Percentiles rank a stretch among this genome's conserved stretches.
Evolutionary conservation across 2,888 invertebrate genomes (phyloP).

Genomic region (Eurytoma californica): DNA sequence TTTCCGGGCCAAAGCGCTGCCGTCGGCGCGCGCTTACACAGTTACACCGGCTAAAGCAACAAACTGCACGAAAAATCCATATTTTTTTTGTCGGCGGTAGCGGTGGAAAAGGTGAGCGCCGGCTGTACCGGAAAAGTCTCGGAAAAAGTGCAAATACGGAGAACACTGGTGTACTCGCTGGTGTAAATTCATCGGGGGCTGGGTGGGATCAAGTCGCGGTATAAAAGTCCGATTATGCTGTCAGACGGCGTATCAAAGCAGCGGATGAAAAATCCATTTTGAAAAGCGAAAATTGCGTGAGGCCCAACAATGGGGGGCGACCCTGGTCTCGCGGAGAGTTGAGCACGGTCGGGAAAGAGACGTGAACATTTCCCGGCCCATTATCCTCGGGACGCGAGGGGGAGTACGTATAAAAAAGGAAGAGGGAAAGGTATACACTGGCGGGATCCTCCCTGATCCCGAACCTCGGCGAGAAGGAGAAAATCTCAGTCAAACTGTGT

Average conservation of each 20-base stretch:
- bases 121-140: too few species aligned
- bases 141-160: neutral
- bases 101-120: neutral
- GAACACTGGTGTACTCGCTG: neutral
- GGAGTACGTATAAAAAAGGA: neutral
- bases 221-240: constrained; percentile 56
- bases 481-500: constrained; percentile 56
- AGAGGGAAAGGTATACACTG: neutral
- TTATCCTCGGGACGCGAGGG: neutral
- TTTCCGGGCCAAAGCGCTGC: neutral
- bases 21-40: neutral
- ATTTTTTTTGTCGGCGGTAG: constrained; percentile 12
- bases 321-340: constrained; percentile 6
- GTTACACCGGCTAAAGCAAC: constrained; percentile 20
- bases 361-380: constrained; percentile 40
- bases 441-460: constrained; percentile 18
- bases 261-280: constrained; percentile 53
- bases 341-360: constrained; percentile 39
- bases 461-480: constrained; percentile 1
- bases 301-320: constrained; percentile 32
- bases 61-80: constrained; percentile 46
- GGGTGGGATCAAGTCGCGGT: constrained; percentile 13
- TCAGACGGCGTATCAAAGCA: constrained; percentile 30
- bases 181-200: constrained; percentile 18
- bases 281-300: constrained; percentile 54